These are phyloP conservation scores for Halictus quadricinctus DNA, from an alignment of 2,888 invertebrate species.

Conservation along the genomic window DNA sequence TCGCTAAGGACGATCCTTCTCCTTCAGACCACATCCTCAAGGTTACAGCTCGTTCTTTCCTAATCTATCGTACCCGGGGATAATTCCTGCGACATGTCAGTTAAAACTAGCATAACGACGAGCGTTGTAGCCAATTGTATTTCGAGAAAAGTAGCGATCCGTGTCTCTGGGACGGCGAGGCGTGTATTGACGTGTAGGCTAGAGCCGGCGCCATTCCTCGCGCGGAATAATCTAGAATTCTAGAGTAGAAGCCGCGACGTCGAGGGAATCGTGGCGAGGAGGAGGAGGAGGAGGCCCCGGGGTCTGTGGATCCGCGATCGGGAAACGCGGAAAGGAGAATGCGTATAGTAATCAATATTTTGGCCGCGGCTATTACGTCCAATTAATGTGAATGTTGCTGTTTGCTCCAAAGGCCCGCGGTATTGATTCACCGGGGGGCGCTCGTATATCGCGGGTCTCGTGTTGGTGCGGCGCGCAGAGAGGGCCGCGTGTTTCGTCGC, in stretches of 20 bases:
- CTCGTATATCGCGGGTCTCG: conserved; percentile 51
- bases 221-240: conserved; percentile 16
- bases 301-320: background rate
- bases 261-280: background rate
- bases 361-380: conserved; percentile 45
- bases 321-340: conserved; percentile 20
- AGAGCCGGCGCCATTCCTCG: background rate
- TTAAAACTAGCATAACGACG: background rate
- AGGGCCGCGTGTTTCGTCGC: conserved; percentile 40
- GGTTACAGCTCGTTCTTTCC: too few species aligned
- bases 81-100: background rate
- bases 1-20: too few species aligned
- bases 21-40: too few species aligned
- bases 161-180: background rate
- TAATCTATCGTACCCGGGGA: background rate
- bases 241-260: background rate
- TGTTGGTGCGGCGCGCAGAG: conserved; percentile 33
- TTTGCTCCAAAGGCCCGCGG: conserved; percentile 57
- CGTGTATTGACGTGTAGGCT: background rate
- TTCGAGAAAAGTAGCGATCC: background rate
- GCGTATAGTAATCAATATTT: conserved; percentile 37
- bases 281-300: background rate
- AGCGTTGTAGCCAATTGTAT: background rate
- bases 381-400: conserved; percentile 60
- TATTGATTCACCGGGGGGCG: conserved; percentile 57